A percentile compares a stretch with the other conserved stretches of the same genome.
Evolutionary conservation across 2,888 invertebrate species (phyloP).

Genomic region (Brachynemurus nebulosus): DNA sequence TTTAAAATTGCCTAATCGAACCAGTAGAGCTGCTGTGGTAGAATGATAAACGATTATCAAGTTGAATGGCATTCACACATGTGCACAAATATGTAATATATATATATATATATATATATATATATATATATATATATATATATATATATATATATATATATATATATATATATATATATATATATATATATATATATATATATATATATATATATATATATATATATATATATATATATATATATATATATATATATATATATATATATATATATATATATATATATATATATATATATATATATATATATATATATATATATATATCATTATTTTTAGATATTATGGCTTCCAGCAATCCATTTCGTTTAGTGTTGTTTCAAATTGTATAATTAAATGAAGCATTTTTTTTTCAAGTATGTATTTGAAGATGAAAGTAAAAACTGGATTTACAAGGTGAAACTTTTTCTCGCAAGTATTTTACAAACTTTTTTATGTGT

Average conservation of each 20-base stretch:
- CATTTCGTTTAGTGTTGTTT: too few relatives aligned
- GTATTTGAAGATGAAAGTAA: slow-evolving; percentile 1
- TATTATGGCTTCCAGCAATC: too few relatives aligned
- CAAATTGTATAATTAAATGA: too few relatives aligned
- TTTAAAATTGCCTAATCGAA: too few relatives aligned
- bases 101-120: too few relatives aligned
- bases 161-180: neutral
- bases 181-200: neutral
- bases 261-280: slow-evolving; percentile 4
- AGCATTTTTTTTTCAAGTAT: neutral
- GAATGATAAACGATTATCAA: too few relatives aligned
- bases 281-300: slow-evolving; percentile 5
- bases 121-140: neutral
- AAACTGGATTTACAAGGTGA: neutral
- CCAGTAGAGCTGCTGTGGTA: too few relatives aligned
- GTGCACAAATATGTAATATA: too few relatives aligned
- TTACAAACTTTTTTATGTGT: too few relatives aligned
- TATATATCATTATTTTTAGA: neutral
- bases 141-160: neutral
- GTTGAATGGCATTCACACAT: too few relatives aligned
- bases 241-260: neutral
- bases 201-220: slow-evolving; percentile 4
- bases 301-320: neutral
- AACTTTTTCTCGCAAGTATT: neutral
- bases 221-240: neutral